Evolutionary conservation across 2,113 vertebrate species (phyloP).

Genomic region (Myanophis thanlyinensis): DNA sequence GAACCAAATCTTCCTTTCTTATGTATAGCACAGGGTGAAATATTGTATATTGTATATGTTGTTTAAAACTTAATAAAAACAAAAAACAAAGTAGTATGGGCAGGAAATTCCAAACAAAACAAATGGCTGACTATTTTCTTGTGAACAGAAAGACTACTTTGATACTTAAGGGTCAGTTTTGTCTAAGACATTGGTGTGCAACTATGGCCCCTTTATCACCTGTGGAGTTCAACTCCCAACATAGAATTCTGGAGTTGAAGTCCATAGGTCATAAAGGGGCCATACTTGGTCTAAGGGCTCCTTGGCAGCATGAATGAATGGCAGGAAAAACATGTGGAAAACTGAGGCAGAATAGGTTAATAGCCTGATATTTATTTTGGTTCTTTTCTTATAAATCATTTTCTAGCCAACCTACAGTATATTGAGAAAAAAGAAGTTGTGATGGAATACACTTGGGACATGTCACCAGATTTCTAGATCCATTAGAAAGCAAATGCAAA

Average conservation of each 20-base stretch:
- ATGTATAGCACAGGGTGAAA: too few species aligned
- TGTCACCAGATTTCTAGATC: background rate
- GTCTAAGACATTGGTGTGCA: background rate
- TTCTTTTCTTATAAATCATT: background rate
- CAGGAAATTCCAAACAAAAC: background rate
- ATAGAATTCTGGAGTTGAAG: background rate
- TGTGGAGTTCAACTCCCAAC: background rate
- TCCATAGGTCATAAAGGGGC: background rate
- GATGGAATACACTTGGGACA: background rate
- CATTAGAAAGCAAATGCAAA: background rate
- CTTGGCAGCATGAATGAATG: background rate
- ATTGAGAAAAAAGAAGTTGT: background rate
- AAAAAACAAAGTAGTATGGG: too few species aligned
- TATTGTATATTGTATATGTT: too few species aligned
- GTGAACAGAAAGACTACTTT: background rate
- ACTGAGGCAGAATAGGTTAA: background rate
- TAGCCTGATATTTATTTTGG: background rate
- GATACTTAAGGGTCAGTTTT: background rate
- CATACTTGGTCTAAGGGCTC: background rate
- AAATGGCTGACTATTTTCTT: background rate
- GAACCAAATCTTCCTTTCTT: too few species aligned
- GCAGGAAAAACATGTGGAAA: background rate
- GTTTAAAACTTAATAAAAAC: too few species aligned
- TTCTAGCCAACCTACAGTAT: background rate
- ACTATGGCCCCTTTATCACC: background rate